A percentile compares a stretch with the other conserved stretches of the same genome.
Evolutionary conservation across 2,113 vertebrate genomes (phyloP).

Genomic region (Baryphthengus martii): DNA sequence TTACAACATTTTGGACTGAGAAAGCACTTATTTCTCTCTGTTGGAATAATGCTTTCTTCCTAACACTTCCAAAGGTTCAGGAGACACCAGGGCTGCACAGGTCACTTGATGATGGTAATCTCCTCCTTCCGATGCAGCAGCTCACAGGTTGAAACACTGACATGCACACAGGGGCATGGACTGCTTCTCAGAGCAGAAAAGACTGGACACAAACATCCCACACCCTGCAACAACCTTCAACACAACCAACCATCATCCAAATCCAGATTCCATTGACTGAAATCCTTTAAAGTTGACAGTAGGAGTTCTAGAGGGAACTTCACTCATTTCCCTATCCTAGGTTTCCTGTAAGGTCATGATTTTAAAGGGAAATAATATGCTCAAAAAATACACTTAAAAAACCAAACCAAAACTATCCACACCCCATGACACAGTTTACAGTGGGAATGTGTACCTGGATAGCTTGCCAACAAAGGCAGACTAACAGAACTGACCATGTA

Average conservation of each 20-base stretch:
- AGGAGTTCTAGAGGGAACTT: background rate
- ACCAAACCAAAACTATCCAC: background rate
- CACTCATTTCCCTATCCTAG: background rate
- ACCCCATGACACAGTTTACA: background rate
- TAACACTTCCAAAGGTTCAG: background rate
- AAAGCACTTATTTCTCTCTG: background rate
- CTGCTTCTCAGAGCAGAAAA: background rate
- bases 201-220: background rate
- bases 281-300: background rate
- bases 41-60: background rate
- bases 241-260: background rate
- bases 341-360: background rate
- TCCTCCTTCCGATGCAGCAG: background rate
- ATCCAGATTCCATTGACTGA: background rate
- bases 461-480: background rate
- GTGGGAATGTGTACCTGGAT: background rate
- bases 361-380: background rate
- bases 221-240: background rate
- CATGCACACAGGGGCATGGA: fast-evolving
- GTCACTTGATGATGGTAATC: background rate
- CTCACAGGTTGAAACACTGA: background rate
- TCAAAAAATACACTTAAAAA: background rate
- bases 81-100: background rate
- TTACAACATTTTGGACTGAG: background rate
- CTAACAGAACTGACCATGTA: background rate